Conservation (phyloP, 53 echinoderm and acorn worm species). For the Crossaster papposus region DNA sequence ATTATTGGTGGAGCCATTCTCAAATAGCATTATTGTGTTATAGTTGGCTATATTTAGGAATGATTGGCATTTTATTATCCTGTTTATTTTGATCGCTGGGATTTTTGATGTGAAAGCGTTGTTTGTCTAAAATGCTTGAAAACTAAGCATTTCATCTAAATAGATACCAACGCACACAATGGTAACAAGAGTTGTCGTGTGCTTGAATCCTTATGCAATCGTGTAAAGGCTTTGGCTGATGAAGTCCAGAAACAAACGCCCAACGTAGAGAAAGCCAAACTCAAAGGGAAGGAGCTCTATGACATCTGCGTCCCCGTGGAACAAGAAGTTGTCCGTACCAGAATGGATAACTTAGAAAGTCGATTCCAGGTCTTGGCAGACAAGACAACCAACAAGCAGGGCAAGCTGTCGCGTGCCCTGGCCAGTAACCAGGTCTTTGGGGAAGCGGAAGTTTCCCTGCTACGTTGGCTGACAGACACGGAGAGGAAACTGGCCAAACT, state of each 20-base stretch:
- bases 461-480: conserved; percentile 86
- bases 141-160: not conserved
- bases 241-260: conserved; percentile 63
- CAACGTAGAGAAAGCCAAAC: conserved; percentile 53
- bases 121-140: not conserved
- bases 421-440: conserved; percentile 76
- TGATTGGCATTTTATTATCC: too few species aligned
- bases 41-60: too few species aligned
- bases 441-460: conserved; percentile 71
- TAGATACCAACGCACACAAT: not conserved
- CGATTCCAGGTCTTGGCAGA: conserved; percentile 72
- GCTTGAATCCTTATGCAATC: conserved; percentile 51
- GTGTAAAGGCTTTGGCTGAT: conserved; percentile 54
- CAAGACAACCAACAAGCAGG: conserved; percentile 56
- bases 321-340: conserved; percentile 61
- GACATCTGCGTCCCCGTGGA: conserved; percentile 53
- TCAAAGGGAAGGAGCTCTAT: conserved; percentile 54
- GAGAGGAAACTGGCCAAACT: conserved; percentile 74
- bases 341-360: conserved; percentile 64
- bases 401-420: conserved; percentile 72
- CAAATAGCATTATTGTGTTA: too few species aligned
- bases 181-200: not conserved
- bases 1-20: too few species aligned
- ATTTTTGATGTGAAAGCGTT: not conserved
- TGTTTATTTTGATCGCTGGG: too few species aligned